These are phyloP conservation scores for Rhinichthys klamathensis DNA, from an alignment of 2,113 vertebrate species.

Conservation along the genomic window DNA sequence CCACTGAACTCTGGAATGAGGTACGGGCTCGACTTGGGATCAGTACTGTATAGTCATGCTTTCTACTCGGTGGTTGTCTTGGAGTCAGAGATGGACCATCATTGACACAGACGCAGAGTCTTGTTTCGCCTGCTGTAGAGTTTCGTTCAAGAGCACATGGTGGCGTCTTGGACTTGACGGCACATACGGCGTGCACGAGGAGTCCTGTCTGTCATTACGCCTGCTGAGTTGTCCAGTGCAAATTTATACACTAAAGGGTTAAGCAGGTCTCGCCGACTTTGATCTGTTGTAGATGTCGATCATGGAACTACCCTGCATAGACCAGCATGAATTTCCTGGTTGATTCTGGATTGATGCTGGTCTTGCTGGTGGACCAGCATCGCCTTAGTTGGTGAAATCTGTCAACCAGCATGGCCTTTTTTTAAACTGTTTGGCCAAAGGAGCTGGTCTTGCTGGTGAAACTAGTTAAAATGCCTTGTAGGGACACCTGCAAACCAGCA, in stretches of 20 bases:
- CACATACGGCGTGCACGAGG: constrained; percentile 4
- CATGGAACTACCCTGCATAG: background rate
- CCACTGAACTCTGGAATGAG: background rate
- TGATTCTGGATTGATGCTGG: background rate
- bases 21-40: background rate
- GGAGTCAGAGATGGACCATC: constrained; percentile 30
- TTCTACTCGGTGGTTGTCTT: constrained; percentile 39
- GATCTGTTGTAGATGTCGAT: constrained; percentile 12
- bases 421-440: background rate
- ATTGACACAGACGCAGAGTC: constrained; percentile 49
- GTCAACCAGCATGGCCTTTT: constrained; percentile 7
- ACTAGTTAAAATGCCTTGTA: background rate
- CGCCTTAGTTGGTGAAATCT: background rate
- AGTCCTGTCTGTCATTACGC: constrained; percentile 18
- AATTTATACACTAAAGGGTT: background rate
- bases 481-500: background rate
- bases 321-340: constrained; percentile 17
- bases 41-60: background rate
- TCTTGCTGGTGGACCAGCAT: background rate
- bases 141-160: constrained; percentile 29
- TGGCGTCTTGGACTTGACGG: background rate
- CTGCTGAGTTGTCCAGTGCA: constrained; percentile 21
- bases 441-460: background rate
- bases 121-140: constrained; percentile 40
- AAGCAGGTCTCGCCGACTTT: background rate